phyloP scores from a whole-genome alignment of 2,888 invertebrate species.

The Pilophorus perplexus region DNA sequence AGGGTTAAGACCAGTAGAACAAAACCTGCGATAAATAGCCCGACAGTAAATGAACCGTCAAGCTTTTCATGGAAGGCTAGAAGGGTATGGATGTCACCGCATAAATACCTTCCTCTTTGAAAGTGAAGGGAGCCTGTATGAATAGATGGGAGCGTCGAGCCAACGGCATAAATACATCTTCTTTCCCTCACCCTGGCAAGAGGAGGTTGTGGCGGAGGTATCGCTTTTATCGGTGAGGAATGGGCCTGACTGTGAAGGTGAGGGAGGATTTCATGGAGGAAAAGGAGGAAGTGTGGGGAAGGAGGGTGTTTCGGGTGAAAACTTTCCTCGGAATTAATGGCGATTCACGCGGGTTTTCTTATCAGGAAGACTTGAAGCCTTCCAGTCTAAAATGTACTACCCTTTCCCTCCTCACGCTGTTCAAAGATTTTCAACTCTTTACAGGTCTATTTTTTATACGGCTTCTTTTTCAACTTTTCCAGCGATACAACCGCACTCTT shows the following conservation, averaged over 20 bases:
- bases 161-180: constrained; percentile 33
- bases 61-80: constrained; percentile 29
- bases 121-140: constrained; percentile 10
- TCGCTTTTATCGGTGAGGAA: constrained; percentile 32
- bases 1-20: constrained; percentile 29
- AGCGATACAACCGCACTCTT: too few species aligned
- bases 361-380: constrained; percentile 7
- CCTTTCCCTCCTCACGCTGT: not conserved
- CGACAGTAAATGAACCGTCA: constrained; percentile 35
- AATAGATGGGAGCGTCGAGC: constrained; percentile 19
- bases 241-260: not conserved
- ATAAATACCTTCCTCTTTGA: constrained; percentile 30
- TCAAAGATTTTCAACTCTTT: not conserved
- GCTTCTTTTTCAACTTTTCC: too few species aligned
- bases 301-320: not conserved
- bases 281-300: not conserved
- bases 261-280: not conserved
- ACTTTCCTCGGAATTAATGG: constrained; percentile 31
- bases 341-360: constrained; percentile 33
- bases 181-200: not conserved
- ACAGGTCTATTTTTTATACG: too few species aligned
- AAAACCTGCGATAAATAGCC: constrained; percentile 34
- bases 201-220: constrained; percentile 13
- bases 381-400: not conserved
- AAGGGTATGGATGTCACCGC: constrained; percentile 37